Base-by-base conservation (phyloP, 2,797 vertebrate species). In the Urophycis tenuis region DNA sequence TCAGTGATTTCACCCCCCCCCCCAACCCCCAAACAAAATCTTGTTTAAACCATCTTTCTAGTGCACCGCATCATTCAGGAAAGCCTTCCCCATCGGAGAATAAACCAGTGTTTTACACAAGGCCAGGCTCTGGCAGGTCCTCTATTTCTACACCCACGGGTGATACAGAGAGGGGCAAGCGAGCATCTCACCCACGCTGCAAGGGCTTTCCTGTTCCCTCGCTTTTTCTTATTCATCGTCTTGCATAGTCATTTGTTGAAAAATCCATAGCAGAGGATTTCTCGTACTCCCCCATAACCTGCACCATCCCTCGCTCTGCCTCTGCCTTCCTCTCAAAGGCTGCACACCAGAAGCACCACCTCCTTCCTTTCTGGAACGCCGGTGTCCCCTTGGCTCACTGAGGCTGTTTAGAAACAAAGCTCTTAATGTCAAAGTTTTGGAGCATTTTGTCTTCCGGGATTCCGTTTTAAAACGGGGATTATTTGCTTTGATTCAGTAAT, bases 251-350 rank as follows among this genome's bases (percentile, higher is more conserved):
- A 86, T 93, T 92, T 91, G 90, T 82, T 89, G 79, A 87, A 91
- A 92, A 92, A 93, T 92, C 92, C 88, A 92, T 92, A 91, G 87
- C 75, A 83, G 79, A 91, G 87, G 86, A 89, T 91, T 89, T 92
- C 89, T 88, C 87, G 84, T 84, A 87, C 83, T 85, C 86, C 81
- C 83, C 79, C 78, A 77, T 84, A 82, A 87, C 80, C 78, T 88
- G 79, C 75, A 25, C 77, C 82, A 87, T 81, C 74, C 69, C 72
- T 79, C 79, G n/a, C n/a, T 80, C 41, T 85, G 36, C 75, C 75
- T 79, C 69, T 77, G 78, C 79, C 81, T 81, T 84, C 71, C 77
- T 81, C 77, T 77, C 69, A 74, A 77, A 64, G 76, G 74, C 75
- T 78, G 78, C 60, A 36, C 74, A 83, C 75, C 83, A 82, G 76